These are phyloP conservation scores for Dasyprocta punctata DNA, from an alignment of 2,113 vertebrate species.

Conservation along the genomic window DNA sequence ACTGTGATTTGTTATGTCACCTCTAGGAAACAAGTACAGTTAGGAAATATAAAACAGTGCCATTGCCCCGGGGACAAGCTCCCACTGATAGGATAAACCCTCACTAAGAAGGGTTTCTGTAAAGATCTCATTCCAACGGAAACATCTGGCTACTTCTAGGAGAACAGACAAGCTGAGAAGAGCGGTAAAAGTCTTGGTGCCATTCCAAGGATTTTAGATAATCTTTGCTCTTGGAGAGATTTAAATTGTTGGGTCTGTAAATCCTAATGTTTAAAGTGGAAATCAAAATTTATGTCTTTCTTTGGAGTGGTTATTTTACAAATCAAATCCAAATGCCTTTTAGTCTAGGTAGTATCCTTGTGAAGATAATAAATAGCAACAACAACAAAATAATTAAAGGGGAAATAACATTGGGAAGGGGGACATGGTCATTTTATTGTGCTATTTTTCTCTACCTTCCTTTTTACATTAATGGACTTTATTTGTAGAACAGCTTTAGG, in stretches of 20 bases:
- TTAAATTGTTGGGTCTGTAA: not conserved
- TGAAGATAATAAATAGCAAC: slow-evolving; percentile 18
- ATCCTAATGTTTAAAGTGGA: slow-evolving; percentile 27
- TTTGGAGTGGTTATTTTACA: slow-evolving; percentile 3
- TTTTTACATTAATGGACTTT: slow-evolving; percentile 34
- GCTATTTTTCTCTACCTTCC: not conserved
- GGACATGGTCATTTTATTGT: not conserved
- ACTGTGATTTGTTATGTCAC: not conserved
- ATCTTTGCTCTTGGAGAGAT: slow-evolving; percentile 17
- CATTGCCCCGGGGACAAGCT: not conserved
- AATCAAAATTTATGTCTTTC: slow-evolving; percentile 48
- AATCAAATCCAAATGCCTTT: slow-evolving; percentile 58
- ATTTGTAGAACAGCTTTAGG: slow-evolving; percentile 15
- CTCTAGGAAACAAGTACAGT: not conserved
- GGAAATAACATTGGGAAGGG: not conserved
- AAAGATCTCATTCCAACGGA: not conserved
- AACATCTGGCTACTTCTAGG: not conserved
- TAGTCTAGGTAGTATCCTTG: not conserved
- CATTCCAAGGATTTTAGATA: slow-evolving; percentile 1
- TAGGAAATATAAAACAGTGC: slow-evolving; percentile 16
- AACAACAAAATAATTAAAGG: slow-evolving; percentile 33
- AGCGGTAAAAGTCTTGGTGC: not conserved
- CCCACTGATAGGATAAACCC: not conserved
- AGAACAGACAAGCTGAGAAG: not conserved
- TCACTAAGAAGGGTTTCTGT: slow-evolving; percentile 1